Base-by-base conservation (phyloP, 1,140 invertebrate species). In the Phenacoccus solenopsis region DNA sequence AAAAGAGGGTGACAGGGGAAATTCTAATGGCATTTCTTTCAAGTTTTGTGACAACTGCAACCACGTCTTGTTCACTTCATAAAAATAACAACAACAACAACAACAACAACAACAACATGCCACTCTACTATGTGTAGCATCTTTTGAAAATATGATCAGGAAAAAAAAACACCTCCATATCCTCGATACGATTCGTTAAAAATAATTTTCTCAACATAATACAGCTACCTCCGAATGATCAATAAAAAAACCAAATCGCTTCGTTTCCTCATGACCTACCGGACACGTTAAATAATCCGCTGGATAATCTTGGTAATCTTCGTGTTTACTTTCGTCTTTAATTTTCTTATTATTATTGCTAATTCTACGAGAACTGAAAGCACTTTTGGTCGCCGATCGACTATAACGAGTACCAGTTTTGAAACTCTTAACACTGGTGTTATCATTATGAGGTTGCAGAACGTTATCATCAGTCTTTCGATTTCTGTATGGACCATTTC, bases 241-340 rank as follows among this genome's bases (percentile, higher is more conserved):
- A 32, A 32, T 7, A 32, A 32, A 32, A 7, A 49, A 3, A 49
- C 38, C 16, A 49, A 49, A 32, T 2, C 38, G 20, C 38, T 2
- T 49, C 38, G 5, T 49, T 49, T 9, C 16, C 4, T 49, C 38
- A 49, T n/a, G n/a, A 27, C 59, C 25, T 64, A 64, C 59, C 59
- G 59, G 59, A 24, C 59, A 64, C 4, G 59, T 64, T 64, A 64
- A 24, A 24, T 64, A 64, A 64, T 64, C 59, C 20, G 59, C 59
- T 5, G 59, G 59, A 64, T 64, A 64, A 64, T 64, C 59, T 64
- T 64, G 59, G 59, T 64, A 75, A 78, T 78, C 74, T 73, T 80
- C 78, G 67, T 76, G 75, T 75, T 79, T 79, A 13, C 76, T 80
- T 16, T 80, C 80, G 67, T 78, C 76, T 61, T 57, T 61, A 5